phyloP scores from a whole-genome alignment of 1,140 invertebrate genomes.

The Meloidogyne chitwoodi region DNA sequence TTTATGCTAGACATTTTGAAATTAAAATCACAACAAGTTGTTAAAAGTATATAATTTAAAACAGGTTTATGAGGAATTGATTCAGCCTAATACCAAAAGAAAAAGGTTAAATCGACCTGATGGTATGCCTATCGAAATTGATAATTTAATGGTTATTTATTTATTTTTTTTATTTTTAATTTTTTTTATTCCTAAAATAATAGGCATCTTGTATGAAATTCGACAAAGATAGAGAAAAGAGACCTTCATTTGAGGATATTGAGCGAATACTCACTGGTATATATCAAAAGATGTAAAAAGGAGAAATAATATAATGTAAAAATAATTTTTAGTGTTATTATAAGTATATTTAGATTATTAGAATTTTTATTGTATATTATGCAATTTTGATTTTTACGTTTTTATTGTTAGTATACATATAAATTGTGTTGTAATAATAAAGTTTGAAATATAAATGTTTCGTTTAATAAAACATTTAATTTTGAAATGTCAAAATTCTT shows the following conservation, averaged over 20 bases:
- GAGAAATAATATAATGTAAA: background rate
- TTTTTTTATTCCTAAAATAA: no score
- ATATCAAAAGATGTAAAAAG: background rate
- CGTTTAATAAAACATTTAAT: no score
- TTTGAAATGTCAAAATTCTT: no score
- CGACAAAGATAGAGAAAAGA: background rate
- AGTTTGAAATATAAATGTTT: no score
- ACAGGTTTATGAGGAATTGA: background rate
- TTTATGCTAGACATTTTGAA: no score
- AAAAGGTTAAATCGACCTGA: background rate
- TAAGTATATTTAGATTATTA: no score
- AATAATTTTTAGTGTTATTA: background rate
- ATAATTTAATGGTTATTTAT: background rate
- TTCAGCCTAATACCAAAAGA: background rate
- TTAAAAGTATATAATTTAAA: background rate
- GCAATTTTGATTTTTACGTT: no score
- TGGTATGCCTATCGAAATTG: background rate
- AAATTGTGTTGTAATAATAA: no score
- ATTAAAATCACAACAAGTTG: no score
- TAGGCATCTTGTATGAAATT: background rate
- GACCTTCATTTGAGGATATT: background rate
- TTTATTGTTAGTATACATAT: no score
- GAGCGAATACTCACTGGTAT: background rate
- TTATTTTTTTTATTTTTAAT: no score
- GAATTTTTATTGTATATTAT: no score